These are phyloP conservation scores for Pygoscelis adeliae DNA, from an alignment of 2,113 vertebrate genomes.

Conservation along the genomic window DNA sequence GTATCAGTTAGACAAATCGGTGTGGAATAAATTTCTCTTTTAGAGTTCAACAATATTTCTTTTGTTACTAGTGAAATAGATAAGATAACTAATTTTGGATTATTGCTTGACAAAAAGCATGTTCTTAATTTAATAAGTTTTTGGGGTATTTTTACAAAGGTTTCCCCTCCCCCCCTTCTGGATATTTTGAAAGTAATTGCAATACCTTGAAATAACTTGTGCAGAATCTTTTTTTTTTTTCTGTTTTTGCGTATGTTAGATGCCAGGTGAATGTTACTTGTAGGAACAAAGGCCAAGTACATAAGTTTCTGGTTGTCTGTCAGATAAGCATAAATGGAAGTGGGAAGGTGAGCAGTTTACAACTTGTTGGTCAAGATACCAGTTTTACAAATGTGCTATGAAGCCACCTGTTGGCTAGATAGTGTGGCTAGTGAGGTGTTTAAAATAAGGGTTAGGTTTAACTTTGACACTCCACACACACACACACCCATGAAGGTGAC, in stretches of 20 bases:
- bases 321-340: background rate
- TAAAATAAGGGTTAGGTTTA: background rate
- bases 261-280: background rate
- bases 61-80: background rate
- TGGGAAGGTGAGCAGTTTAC: background rate
- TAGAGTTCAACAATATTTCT: background rate
- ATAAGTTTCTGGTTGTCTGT: background rate
- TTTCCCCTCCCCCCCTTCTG: too few relatives aligned
- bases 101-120: background rate
- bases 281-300: background rate
- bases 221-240: background rate
- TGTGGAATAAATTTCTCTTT: background rate
- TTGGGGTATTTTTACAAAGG: background rate
- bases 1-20: background rate
- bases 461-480: background rate
- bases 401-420: background rate
- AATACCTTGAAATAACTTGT: background rate
- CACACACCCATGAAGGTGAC: too few relatives aligned
- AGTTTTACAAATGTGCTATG: background rate
- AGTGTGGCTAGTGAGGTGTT: background rate
- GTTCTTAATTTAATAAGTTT: background rate
- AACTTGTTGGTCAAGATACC: background rate
- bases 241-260: background rate
- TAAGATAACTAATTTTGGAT: background rate
- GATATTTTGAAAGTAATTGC: background rate